phyloP scores from a whole-genome alignment of 2,797 vertebrate genomes.

The Dromococcyx pavoninus region DNA sequence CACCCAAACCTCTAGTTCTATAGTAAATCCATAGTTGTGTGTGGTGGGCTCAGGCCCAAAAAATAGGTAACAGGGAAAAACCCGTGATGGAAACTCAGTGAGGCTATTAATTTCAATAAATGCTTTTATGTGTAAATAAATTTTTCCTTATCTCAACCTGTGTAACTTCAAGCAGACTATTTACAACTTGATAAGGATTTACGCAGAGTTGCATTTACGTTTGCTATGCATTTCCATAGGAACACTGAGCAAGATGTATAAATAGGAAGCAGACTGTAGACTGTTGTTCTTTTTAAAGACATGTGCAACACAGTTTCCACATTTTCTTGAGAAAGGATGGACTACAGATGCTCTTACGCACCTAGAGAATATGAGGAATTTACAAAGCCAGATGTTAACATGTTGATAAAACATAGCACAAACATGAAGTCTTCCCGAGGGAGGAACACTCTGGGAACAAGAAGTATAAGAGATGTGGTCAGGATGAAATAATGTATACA shows the following conservation, averaged over 20 bases:
- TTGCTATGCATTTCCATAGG: not conserved
- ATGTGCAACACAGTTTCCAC: not conserved
- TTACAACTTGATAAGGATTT: not conserved
- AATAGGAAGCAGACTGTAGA: not conserved
- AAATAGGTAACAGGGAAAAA: not conserved
- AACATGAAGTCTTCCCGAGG: not conserved
- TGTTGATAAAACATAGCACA: slow-evolving; percentile 25
- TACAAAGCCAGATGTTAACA: slow-evolving; percentile 34
- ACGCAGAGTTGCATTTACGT: not conserved
- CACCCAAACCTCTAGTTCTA: not conserved
- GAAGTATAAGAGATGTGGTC: not conserved
- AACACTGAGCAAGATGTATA: not conserved
- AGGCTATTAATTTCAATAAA: not conserved
- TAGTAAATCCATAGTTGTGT: not conserved
- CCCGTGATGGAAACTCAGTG: accelerated
- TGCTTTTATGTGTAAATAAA: not conserved
- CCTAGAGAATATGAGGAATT: slow-evolving; percentile 41
- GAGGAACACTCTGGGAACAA: not conserved
- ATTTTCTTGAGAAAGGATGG: not conserved
- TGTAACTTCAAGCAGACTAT: not conserved
- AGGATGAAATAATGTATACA: not conserved
- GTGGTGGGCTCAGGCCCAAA: not conserved
- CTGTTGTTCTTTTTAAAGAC: not conserved
- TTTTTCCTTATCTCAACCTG: not conserved
- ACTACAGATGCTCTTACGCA: slow-evolving; percentile 4